Conservation (phyloP, 2,797 vertebrate genomes). For the Sus cebifrons region DNA sequence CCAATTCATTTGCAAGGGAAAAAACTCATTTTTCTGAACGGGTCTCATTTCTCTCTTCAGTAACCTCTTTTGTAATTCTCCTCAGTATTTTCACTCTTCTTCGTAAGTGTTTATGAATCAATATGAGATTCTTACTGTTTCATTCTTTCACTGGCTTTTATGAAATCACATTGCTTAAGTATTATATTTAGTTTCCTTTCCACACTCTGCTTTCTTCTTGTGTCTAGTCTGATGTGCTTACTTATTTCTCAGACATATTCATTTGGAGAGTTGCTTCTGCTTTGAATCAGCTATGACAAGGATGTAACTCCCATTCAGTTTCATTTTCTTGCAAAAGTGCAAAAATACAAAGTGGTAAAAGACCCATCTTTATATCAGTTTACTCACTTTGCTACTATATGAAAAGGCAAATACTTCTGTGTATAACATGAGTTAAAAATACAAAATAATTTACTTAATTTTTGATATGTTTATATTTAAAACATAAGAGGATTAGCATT, state of each 20-base stretch:
- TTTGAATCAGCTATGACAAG: conserved; percentile 28
- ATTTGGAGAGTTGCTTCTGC: conserved; percentile 7
- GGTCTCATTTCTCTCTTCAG: not conserved
- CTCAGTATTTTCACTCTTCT: not conserved
- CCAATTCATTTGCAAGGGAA: not conserved
- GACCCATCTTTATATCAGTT: not conserved
- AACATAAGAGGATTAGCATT: not conserved
- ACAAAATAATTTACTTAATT: not conserved
- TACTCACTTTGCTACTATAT: not conserved
- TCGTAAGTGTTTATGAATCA: conserved; percentile 38
- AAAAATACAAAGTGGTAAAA: conserved; percentile 17
- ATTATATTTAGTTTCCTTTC: not conserved
- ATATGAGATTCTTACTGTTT: not conserved
- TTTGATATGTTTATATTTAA: conserved; percentile 35
- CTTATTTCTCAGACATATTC: conserved; percentile 35
- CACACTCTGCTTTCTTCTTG: not conserved
- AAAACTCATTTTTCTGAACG: not conserved
- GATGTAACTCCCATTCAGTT: conserved; percentile 36
- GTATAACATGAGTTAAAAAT: conserved; percentile 31
- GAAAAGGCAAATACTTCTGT: not conserved
- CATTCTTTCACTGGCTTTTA: not conserved
- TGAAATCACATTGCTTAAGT: not conserved
- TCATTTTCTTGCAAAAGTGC: not conserved
- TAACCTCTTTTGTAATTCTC: conserved; percentile 8
- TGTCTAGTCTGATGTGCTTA: not conserved